Conservation (phyloP, 2,113 vertebrate genomes). For the Monopterus albus region DNA sequence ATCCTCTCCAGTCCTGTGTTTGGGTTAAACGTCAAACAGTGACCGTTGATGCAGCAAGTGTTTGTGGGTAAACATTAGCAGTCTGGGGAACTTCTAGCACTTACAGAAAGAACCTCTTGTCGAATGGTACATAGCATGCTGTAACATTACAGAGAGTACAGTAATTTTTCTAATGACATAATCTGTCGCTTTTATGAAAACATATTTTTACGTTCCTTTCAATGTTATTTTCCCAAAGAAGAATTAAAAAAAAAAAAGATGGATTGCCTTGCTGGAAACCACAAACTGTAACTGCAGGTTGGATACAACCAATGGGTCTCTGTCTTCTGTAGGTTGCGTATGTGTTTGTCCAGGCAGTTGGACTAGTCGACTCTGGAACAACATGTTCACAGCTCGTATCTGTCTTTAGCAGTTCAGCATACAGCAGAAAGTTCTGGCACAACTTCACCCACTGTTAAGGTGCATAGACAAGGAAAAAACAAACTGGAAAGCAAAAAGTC, state of each 20-base stretch:
- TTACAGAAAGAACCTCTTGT: slow-evolving; percentile 63
- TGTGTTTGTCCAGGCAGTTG: slow-evolving; percentile 30
- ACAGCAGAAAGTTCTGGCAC: no score
- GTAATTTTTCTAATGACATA: slow-evolving; percentile 39
- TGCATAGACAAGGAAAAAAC: no score
- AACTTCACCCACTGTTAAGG: no score
- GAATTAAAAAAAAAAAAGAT: slow-evolving; percentile 12
- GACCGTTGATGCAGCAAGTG: slow-evolving; percentile 75
- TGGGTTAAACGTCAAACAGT: slow-evolving; percentile 70
- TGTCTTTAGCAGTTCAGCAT: no score
- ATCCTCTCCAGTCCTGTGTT: slow-evolving; percentile 10
- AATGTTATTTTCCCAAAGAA: not conserved
- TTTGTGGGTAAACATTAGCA: slow-evolving; percentile 79
- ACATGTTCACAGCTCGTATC: slow-evolving; percentile 3
- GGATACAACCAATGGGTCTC: slow-evolving; percentile 52
- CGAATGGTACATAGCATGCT: no score
- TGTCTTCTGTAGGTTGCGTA: slow-evolving; percentile 29
- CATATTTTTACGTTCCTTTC: not conserved
- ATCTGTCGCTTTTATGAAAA: not conserved
- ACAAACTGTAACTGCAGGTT: slow-evolving; percentile 43
- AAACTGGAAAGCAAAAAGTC: no score
- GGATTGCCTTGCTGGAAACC: slow-evolving; percentile 23
- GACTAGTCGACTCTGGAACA: slow-evolving; percentile 17
- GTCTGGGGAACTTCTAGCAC: slow-evolving; percentile 68
- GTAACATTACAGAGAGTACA: no score